These are phyloP conservation scores for Euclidia mi DNA, from an alignment of 2,888 invertebrate species.

Conservation along the genomic window DNA sequence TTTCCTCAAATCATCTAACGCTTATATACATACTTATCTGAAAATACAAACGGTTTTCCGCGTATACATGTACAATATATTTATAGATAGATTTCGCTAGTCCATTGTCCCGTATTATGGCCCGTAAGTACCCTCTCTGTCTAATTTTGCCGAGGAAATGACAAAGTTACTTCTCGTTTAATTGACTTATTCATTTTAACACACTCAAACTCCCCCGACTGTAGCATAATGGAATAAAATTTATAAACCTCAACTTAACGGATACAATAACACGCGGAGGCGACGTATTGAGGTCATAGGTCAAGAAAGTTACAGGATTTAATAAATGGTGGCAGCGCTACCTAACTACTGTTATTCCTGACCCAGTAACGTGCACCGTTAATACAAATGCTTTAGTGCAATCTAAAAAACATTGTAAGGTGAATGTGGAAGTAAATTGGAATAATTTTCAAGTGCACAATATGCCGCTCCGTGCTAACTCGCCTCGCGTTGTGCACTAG, in stretches of 20 bases:
- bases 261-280: constrained; percentile 14
- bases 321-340: constrained; percentile 30
- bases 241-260: constrained; percentile 19
- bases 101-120: too few species aligned
- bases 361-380: constrained; percentile 32
- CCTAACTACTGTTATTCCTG: constrained; percentile 33
- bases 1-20: constrained; percentile 30
- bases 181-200: constrained; percentile 8
- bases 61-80: too few species aligned
- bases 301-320: constrained; percentile 45
- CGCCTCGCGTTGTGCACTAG: constrained; percentile 16
- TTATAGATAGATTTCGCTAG: constrained; percentile 2
- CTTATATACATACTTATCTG: not conserved
- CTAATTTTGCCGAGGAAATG: constrained; percentile 10
- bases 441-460: not conserved
- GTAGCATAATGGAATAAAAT: constrained; percentile 20
- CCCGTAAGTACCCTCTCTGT: not conserved
- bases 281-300: constrained; percentile 37
- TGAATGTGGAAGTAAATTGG: not conserved
- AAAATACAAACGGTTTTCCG: not conserved
- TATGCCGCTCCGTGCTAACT: not conserved
- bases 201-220: constrained; percentile 1
- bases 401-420: constrained; percentile 21
- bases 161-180: constrained; percentile 10
- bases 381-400: constrained; percentile 26